Conservation (phyloP, 2,113 vertebrate species). For the Chlamydotis undulata region DNA sequence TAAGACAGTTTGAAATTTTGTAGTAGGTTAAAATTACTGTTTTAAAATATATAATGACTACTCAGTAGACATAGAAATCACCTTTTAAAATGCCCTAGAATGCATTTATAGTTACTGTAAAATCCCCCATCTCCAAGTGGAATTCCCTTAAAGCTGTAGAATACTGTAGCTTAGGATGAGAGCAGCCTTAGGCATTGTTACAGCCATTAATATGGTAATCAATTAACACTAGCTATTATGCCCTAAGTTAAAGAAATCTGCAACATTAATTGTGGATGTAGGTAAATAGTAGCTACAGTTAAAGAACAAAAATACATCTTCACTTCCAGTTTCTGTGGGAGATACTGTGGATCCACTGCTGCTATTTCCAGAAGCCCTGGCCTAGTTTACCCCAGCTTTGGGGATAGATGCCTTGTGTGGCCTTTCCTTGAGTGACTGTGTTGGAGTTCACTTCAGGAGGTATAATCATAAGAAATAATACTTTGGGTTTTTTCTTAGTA, state of each 20-base stretch:
- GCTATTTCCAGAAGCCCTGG: conserved; percentile 44
- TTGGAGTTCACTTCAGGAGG: conserved; percentile 24
- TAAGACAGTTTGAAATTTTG: neutral
- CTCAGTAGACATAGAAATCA: neutral
- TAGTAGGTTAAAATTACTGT: neutral
- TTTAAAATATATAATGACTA: neutral
- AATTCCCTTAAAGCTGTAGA: neutral
- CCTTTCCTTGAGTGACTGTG: conserved; percentile 22
- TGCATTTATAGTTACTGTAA: neutral
- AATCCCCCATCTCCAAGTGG: neutral
- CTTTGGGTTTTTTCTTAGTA: neutral
- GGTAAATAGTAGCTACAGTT: neutral
- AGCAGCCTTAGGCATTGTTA: neutral
- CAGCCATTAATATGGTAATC: neutral
- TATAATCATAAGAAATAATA: neutral
- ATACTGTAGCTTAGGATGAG: neutral
- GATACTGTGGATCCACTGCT: neutral
- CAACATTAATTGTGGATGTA: neutral
- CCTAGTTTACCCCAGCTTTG: conserved; percentile 40
- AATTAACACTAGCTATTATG: neutral
- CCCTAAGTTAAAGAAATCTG: neutral
- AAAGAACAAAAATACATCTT: neutral
- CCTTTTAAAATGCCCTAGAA: neutral
- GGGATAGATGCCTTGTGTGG: neutral
- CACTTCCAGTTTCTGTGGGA: neutral